phyloP scores from a whole-genome alignment of 1,140 invertebrate species.

The Agrilus planipennis region DNA sequence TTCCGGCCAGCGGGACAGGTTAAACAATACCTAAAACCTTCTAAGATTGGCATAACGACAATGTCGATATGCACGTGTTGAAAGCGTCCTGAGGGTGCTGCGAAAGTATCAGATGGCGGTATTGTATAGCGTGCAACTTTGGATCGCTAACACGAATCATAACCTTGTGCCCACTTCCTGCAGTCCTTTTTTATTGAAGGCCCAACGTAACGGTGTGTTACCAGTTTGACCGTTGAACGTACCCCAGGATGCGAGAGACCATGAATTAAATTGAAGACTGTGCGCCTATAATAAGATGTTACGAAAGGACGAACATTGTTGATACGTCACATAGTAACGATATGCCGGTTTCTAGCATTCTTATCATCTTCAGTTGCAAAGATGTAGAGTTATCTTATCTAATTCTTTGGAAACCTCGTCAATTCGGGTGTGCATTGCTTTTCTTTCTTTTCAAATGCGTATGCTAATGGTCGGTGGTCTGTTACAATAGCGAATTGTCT shows the following conservation, averaged over 20 bases:
- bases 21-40: too few relatives aligned
- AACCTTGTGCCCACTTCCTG: background rate
- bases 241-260: background rate
- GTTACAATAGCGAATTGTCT: background rate
- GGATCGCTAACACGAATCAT: too few relatives aligned
- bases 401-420: too few relatives aligned
- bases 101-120: too few relatives aligned
- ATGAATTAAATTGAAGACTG: background rate
- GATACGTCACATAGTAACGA: background rate
- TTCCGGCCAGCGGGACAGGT: too few relatives aligned
- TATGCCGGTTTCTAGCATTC: background rate
- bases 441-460: background rate
- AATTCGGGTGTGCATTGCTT: too few relatives aligned
- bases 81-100: too few relatives aligned
- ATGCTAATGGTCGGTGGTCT: background rate
- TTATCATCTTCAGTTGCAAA: background rate
- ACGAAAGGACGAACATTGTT: background rate
- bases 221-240: background rate
- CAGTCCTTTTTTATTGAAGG: background rate
- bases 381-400: too few relatives aligned
- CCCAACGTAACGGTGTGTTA: background rate
- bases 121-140: too few relatives aligned
- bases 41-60: too few relatives aligned
- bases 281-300: background rate
- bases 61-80: too few relatives aligned